Evolutionary conservation across 2,797 vertebrate species (phyloP).

Genomic region (Selene dorsalis): DNA sequence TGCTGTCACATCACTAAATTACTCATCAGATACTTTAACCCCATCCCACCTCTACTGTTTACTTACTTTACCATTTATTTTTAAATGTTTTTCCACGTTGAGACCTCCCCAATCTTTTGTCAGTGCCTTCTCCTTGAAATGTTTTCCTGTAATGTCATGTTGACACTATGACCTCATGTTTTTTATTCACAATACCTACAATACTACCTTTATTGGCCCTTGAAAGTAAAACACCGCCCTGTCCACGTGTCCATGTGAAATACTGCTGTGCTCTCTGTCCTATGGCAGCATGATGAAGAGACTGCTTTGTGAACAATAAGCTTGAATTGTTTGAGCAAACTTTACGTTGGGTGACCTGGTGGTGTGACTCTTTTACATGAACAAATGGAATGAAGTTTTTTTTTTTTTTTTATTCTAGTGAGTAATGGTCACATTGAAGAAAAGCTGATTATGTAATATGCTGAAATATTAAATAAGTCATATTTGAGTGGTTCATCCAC

Average conservation of each 20-base stretch:
- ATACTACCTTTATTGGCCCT: conserved; percentile 21
- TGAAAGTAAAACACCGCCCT: conserved; percentile 10
- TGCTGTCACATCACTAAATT: no score
- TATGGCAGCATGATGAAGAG: conserved; percentile 34
- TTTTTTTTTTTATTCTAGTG: neutral
- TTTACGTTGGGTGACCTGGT: conserved; percentile 17
- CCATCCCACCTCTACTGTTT: no score
- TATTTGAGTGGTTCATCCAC: no score
- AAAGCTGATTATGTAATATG: no score
- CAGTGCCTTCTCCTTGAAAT: neutral
- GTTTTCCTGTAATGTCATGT: neutral
- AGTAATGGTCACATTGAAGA: neutral
- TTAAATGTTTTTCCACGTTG: no score
- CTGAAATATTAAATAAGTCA: no score
- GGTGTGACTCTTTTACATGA: conserved; percentile 31
- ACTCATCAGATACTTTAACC: no score
- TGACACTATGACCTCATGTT: conserved; percentile 29
- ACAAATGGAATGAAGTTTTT: conserved; percentile 25
- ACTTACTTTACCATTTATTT: no score
- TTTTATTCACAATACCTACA: conserved; percentile 15
- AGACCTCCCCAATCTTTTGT: neutral
- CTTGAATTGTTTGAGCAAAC: conserved; percentile 44
- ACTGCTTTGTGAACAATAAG: conserved; percentile 39
- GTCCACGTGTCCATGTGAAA: conserved; percentile 24
- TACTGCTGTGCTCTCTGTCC: conserved; percentile 18